A percentile compares a stretch with the other conserved stretches of the same genome.
phyloP scores from a whole-genome alignment of 37 sponge, comb jelly and placozoan species.

The Chondrosia reniformis region DNA sequence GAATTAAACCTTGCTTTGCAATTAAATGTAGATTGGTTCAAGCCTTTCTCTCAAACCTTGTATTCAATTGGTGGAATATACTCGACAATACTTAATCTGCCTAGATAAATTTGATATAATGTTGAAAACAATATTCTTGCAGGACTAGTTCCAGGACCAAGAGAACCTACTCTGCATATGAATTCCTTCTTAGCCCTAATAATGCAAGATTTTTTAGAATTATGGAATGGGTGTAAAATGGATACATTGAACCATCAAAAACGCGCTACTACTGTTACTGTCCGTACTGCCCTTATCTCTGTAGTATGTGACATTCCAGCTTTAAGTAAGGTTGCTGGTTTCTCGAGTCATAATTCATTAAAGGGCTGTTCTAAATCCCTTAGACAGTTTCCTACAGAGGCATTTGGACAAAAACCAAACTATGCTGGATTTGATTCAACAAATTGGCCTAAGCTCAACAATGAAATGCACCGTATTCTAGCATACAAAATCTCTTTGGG shows the following conservation, averaged over 20 bases:
- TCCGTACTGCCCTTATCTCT: not conserved
- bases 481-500: no score
- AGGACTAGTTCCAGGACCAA: conserved; percentile 3
- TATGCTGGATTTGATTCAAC: not conserved
- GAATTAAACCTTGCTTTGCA: no score
- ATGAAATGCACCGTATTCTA: not conserved
- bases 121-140: not conserved
- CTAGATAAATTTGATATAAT: not conserved
- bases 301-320: not conserved
- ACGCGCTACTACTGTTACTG: not conserved
- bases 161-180: not conserved
- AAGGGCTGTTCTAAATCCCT: not conserved
- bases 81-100: not conserved
- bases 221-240: not conserved
- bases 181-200: not conserved
- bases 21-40: conserved; percentile 33
- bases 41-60: conserved; percentile 6
- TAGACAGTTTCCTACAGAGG: not conserved
- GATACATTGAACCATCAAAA: no score
- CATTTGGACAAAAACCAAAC: not conserved
- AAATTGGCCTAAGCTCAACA: not conserved
- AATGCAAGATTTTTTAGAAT: not conserved
- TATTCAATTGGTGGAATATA: conserved; percentile 29
- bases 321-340: not conserved
- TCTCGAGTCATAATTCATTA: not conserved